Base-by-base conservation (phyloP, 2,113 vertebrate genomes). In the Actenoides hombroni region DNA sequence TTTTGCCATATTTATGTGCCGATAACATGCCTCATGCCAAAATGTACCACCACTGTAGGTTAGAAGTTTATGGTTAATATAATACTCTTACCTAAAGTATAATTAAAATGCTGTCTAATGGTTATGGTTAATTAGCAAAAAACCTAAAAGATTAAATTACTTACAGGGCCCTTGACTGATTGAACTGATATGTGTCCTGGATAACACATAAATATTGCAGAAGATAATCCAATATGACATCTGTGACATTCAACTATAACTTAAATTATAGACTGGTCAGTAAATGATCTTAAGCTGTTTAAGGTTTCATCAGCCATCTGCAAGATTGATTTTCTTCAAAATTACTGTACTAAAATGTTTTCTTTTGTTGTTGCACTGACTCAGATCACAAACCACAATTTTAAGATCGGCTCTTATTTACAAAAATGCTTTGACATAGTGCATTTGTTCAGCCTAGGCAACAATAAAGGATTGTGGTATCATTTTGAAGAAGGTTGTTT, bases 391-490 rank as follows among this genome's bases (percentile, higher is more conserved):
- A 98, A 97, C 97, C 97, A 98, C 98, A 98, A 98, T 98, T 98
- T 98, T 97, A 96, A 98, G 96, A 98, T 98, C 98, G 97, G 69
- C 96, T 98, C 97, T 97, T 98, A 98, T 98, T 98, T 98, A 97
- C 93, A 95, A 98, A 98, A 98, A 94, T 97, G 96, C 97, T 98
- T 98, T 98, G 98, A 98, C 98, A 98, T 98, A 98, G 98, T 98
- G 96, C 98, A 98, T 98, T 98, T 98, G 97, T 98, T 98, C 97
- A 97, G 97, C 92, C 95, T 95, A 94, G 94, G 97, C 98, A 97
- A 96, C 97, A 98, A 95, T 97, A 98, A 98, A 98, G 98, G 98
- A 97, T 96, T 98, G 98, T 98, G 97, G 98, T 97, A 98, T 98
- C 98, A 98, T 98, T 98, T 97, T 97, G 97, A 98, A 98, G 97